A percentile compares a stretch with the other conserved stretches of the same genome.
These are phyloP conservation scores for Eurystomus gularis DNA, from an alignment of 2,113 vertebrate species.

Conservation along the genomic window DNA sequence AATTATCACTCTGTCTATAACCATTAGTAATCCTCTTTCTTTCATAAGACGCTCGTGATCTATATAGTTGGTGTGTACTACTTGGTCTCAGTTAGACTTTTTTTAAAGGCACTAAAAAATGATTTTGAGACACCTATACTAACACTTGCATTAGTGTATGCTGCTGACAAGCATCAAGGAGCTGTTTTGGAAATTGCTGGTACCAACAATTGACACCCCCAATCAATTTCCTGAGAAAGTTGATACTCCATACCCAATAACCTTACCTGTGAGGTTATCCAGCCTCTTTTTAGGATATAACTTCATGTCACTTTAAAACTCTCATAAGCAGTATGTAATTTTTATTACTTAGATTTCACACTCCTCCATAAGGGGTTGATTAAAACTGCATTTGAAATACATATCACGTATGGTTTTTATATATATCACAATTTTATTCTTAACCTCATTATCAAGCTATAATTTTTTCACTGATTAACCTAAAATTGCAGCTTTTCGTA, in stretches of 20 bases:
- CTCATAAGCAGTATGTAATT: not conserved
- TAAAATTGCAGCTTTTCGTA: not conserved
- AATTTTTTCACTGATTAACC: slow-evolving; percentile 28
- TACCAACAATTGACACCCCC: not conserved
- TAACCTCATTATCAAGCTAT: slow-evolving; percentile 34
- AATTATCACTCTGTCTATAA: not conserved
- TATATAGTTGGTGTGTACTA: not conserved
- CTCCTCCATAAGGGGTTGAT: slow-evolving; percentile 41
- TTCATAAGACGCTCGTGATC: not conserved
- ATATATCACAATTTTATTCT: slow-evolving; percentile 37
- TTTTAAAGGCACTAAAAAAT: not conserved
- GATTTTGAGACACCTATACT: not conserved
- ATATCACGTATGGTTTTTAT: slow-evolving; percentile 34
- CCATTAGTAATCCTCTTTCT: not conserved
- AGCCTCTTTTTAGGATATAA: not conserved
- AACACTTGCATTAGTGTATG: not conserved
- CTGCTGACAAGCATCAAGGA: not conserved
- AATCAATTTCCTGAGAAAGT: not conserved
- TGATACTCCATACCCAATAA: not conserved
- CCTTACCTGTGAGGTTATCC: not conserved
- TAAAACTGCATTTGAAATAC: slow-evolving; percentile 57
- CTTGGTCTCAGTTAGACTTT: not conserved
- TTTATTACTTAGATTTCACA: slow-evolving; percentile 47
- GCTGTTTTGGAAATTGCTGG: not conserved
- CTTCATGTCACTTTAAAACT: slow-evolving; percentile 11